Evolutionary conservation across 1,140 invertebrate genomes (phyloP).

Genomic region (Grapholita molesta): DNA sequence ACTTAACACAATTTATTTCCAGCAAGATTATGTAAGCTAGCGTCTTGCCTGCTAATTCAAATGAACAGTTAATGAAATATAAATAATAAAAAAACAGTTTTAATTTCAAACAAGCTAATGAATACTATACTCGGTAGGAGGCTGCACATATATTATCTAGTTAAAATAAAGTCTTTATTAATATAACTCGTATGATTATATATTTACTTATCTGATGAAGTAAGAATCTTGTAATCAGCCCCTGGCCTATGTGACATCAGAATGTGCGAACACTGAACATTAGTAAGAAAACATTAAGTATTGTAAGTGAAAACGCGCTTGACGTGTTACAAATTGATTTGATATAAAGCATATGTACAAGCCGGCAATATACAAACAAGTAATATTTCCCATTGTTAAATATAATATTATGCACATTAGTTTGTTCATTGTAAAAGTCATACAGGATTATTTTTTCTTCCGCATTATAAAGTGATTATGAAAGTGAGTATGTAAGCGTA

Average conservation of each 20-base stretch:
- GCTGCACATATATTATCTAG: no score
- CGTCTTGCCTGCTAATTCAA: background rate
- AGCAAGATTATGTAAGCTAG: background rate
- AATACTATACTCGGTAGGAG: no score
- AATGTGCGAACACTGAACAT: background rate
- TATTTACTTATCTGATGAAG: background rate
- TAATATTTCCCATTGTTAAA: background rate
- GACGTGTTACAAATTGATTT: conserved; percentile 1
- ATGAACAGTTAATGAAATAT: no score
- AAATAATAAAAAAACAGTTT: no score
- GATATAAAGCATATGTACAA: background rate
- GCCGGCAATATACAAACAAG: background rate
- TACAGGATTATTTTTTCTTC: no score
- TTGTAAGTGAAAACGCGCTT: conserved; percentile 5
- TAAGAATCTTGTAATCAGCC: background rate
- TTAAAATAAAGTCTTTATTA: no score
- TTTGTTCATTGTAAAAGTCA: background rate
- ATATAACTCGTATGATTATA: no score
- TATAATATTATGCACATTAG: no score
- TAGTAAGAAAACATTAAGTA: conserved; percentile 11
- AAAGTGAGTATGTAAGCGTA: no score
- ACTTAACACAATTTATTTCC: background rate
- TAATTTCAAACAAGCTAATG: no score
- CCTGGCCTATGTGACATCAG: background rate
- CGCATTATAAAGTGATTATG: no score